Base-by-base conservation (phyloP, 2,888 invertebrate species). In the Eupsilia transversa region DNA sequence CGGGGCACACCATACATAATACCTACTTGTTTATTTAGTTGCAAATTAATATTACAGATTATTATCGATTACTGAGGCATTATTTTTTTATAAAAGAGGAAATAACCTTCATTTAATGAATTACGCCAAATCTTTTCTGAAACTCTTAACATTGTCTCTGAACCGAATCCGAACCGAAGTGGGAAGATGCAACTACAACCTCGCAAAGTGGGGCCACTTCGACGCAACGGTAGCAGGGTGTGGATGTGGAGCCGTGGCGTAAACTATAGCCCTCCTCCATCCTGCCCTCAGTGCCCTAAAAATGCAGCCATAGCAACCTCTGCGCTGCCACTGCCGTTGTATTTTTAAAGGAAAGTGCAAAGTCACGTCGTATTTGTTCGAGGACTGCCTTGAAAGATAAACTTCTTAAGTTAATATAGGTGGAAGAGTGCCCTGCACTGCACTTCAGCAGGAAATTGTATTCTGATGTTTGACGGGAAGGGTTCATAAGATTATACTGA, bases 401-500 rank as follows among this genome's bases (percentile, higher is more conserved):
- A 65, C 52, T 65, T 59, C 38, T 63, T 35, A 77, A 77, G 70
- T 77, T 46, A 72, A 60, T 78, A 46, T 27, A 66, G 65, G 60
- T 43, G 54, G 10, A n/a, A 65, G 54, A 73, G 65, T 61, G 72
- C 60, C 49, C 27, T 23, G 54, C 60, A 56, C 27, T 23, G 54
- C 33, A 41, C 46, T 65, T 23, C 54, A 49, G 30, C 27, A 64
- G 79, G 79, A 73, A 78, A 78, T 78, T 78, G 66, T 41, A 79
- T 66, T 56, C 56, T 61, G 49, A 61, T 73, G 65, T 73, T 64
- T 38, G 52, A 27, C 27, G 52, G 64, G 14, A n/a, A 43, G 52
- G 23, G 17, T 77, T 52, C 43, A 20, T 43, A 20, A 5, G 43
- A 43, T 43, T 43, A 20, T 6, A 43, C 52, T 64, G 20, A n/a